Percentiles rank a stretch among this genome's conserved stretches.
These are phyloP conservation scores for Sitta carolinensis DNA, from an alignment of 2,797 vertebrate genomes.

Conservation along the genomic window DNA sequence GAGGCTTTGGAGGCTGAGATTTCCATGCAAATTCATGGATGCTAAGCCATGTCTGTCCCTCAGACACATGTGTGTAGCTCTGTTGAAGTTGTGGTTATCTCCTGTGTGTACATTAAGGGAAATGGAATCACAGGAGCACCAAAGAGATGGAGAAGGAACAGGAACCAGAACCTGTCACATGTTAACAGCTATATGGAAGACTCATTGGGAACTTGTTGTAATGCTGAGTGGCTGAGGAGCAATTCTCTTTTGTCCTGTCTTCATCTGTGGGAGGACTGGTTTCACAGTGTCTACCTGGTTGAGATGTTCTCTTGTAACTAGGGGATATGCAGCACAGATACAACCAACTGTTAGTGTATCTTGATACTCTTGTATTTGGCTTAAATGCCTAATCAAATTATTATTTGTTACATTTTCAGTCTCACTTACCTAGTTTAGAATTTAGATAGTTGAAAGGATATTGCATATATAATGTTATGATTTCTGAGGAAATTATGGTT, in stretches of 20 bases:
- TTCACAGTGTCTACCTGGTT: neutral
- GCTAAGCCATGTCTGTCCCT: neutral
- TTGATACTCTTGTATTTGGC: neutral
- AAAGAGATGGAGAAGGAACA: neutral
- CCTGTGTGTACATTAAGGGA: neutral
- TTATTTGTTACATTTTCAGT: neutral
- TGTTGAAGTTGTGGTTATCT: neutral
- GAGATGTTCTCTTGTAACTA: neutral
- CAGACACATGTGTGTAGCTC: neutral
- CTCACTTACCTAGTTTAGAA: neutral
- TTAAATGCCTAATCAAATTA: neutral
- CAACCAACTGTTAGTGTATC: neutral
- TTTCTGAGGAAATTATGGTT: neutral
- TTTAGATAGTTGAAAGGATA: neutral
- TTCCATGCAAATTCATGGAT: neutral
- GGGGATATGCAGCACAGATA: neutral
- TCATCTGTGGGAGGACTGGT: neutral
- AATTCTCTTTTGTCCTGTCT: neutral
- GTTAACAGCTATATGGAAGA: neutral
- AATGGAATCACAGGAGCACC: neutral
- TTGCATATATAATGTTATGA: neutral
- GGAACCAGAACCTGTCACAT: neutral
- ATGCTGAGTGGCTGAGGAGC: neutral
- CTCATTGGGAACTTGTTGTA: neutral
- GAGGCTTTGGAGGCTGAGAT: neutral